Evolutionary conservation across 2,888 invertebrate species (phyloP).

Genomic region (Caenorhabditis panamensis): DNA sequence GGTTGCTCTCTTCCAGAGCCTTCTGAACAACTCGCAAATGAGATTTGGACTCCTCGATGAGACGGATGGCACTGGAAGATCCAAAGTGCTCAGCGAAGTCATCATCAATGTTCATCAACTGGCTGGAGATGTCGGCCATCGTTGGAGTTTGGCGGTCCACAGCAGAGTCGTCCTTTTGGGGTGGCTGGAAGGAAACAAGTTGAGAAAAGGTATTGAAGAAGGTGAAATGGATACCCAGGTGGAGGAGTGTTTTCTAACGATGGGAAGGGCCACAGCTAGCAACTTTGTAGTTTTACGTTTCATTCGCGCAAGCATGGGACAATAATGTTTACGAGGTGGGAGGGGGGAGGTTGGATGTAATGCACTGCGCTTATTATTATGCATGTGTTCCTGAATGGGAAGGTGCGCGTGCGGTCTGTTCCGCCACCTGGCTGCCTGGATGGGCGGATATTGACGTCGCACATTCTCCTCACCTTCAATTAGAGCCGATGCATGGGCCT

Average conservation of each 20-base stretch:
- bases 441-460: constrained; percentile 37
- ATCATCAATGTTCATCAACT: constrained; percentile 66
- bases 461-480: constrained; percentile 48
- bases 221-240: constrained; percentile 20
- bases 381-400: constrained; percentile 52
- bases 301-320: constrained; percentile 48
- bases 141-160: constrained; percentile 42
- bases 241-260: constrained; percentile 22
- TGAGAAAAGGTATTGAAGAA: neutral
- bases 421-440: constrained; percentile 44
- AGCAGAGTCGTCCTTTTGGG: constrained; percentile 70
- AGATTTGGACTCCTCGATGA: constrained; percentile 61
- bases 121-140: constrained; percentile 50
- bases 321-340: constrained; percentile 54
- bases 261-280: constrained; percentile 32
- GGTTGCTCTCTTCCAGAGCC: constrained; percentile 57
- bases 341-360: constrained; percentile 5
- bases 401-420: neutral
- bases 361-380: constrained; percentile 52
- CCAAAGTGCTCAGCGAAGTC: constrained; percentile 69
- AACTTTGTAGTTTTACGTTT: constrained; percentile 41
- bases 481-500: constrained; percentile 21
- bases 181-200: constrained; percentile 64
- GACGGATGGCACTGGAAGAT: constrained; percentile 34
- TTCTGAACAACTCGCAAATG: constrained; percentile 64